Evolutionary conservation across 2,797 vertebrate species (phyloP).

Genomic region (Threskiornis aethiopicus): DNA sequence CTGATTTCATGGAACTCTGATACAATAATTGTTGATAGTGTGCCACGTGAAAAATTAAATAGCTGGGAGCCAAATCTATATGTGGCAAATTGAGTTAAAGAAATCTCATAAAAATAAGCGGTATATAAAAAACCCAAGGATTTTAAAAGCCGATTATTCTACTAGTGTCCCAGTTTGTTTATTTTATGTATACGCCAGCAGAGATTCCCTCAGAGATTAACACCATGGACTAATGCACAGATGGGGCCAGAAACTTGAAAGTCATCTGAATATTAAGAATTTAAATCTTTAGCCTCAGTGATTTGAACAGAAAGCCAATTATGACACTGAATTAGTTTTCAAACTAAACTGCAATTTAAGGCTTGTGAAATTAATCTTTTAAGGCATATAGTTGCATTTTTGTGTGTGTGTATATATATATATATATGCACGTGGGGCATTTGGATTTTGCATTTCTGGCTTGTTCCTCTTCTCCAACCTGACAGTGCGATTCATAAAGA

Average conservation of each 20-base stretch:
- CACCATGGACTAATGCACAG: slow-evolving; percentile 72
- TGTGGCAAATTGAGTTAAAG: slow-evolving; percentile 59
- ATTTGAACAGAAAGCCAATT: slow-evolving; percentile 97
- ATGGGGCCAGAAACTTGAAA: slow-evolving; percentile 81
- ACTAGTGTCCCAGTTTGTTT: slow-evolving; percentile 69
- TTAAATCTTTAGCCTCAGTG: slow-evolving; percentile 93
- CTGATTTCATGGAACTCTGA: not conserved
- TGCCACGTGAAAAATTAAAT: slow-evolving; percentile 67
- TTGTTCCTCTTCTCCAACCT: not conserved
- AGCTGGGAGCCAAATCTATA: slow-evolving; percentile 65
- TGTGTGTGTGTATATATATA: not conserved
- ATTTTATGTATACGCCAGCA: slow-evolving; percentile 70
- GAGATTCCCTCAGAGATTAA: slow-evolving; percentile 75
- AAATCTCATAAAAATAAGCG: slow-evolving; percentile 65
- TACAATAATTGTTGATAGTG: slow-evolving; percentile 31
- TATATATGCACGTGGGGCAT: slow-evolving; percentile 75
- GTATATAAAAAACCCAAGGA: not conserved
- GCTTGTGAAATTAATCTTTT: slow-evolving; percentile 92
- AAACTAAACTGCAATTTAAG: slow-evolving; percentile 97
- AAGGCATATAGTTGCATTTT: slow-evolving; percentile 78
- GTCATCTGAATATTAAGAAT: slow-evolving; percentile 91
- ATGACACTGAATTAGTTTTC: slow-evolving; percentile 96
- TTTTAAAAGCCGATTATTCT: slow-evolving; percentile 64
- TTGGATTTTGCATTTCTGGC: not conserved
- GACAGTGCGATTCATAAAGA: slow-evolving; percentile 72